These are phyloP conservation scores for Trochalopteron elliotii DNA, from an alignment of 2,113 vertebrate genomes.

Conservation along the genomic window DNA sequence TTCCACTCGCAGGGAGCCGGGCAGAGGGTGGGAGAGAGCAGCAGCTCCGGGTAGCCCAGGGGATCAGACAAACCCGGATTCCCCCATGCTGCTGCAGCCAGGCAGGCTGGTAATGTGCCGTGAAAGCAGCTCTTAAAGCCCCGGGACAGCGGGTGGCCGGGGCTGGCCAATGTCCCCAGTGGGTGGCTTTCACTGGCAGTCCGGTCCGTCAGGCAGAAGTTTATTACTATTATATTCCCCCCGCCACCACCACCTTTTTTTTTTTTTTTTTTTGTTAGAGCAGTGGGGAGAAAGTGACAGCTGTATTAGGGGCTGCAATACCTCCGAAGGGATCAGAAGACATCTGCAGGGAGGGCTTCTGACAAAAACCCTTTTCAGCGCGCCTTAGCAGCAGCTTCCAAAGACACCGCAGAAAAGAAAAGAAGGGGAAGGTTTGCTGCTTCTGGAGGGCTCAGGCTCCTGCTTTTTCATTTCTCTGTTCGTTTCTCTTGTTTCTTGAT, in stretches of 20 bases:
- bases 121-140: background rate
- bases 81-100: background rate
- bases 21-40: background rate
- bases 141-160: background rate
- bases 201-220: slow-evolving; percentile 4
- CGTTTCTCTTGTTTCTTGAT: slow-evolving; percentile 1
- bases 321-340: slow-evolving; percentile 50
- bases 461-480: background rate
- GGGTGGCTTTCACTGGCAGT: slow-evolving; percentile 42
- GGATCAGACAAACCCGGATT: background rate
- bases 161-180: slow-evolving; percentile 8
- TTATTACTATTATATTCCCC: slow-evolving; percentile 51
- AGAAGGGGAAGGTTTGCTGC: slow-evolving; percentile 1
- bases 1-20: background rate
- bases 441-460: background rate
- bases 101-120: slow-evolving; percentile 29
- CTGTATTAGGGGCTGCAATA: slow-evolving; percentile 43
- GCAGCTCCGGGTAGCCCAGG: background rate
- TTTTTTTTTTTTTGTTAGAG: slow-evolving; percentile 34
- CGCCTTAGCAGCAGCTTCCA: slow-evolving; percentile 6
- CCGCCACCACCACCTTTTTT: no score
- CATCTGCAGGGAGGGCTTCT: slow-evolving; percentile 36
- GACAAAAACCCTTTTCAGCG: slow-evolving; percentile 49
- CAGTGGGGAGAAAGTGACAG: slow-evolving; percentile 36
- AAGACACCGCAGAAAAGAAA: background rate